Conservation (phyloP, 2,113 vertebrate genomes). For the Anarhynchus alexandrinus region DNA sequence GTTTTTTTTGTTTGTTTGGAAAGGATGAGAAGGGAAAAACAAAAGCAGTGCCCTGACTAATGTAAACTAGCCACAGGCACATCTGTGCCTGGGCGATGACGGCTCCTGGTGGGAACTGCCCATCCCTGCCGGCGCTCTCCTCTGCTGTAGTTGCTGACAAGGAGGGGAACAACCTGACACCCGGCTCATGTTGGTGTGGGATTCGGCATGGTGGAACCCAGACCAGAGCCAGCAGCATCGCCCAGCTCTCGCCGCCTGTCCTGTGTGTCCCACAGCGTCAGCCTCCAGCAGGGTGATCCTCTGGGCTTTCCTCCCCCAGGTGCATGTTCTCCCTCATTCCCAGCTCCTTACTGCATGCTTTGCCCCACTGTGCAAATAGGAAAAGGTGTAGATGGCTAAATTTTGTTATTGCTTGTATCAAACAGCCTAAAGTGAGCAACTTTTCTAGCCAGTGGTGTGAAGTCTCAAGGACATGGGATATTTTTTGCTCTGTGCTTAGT, state of each 20-base stretch:
- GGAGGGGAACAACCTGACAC: neutral
- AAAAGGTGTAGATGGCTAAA: neutral
- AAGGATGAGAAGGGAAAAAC: constrained; percentile 16
- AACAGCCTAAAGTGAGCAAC: neutral
- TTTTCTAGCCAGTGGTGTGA: neutral
- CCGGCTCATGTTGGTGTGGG: accelerated
- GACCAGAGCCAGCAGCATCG: neutral
- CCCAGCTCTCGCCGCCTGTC: accelerated
- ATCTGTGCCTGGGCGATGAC: neutral
- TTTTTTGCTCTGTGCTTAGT: neutral
- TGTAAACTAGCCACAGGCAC: neutral
- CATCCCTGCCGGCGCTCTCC: neutral
- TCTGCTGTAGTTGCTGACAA: neutral
- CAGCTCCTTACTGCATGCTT: neutral
- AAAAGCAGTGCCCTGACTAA: constrained; percentile 18
- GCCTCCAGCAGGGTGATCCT: neutral
- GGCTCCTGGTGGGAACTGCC: neutral
- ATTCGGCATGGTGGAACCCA: accelerated
- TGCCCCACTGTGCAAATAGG: neutral
- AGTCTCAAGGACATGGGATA: neutral
- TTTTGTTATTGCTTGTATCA: neutral
- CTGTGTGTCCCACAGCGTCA: neutral
- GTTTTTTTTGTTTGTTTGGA: neutral
- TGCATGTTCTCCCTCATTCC: neutral
- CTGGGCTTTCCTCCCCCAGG: neutral